Evolutionary conservation across 2,113 vertebrate species (phyloP), one percentile per base, ranked within the genome.

Genomic region (Clupea harengus): DNA sequence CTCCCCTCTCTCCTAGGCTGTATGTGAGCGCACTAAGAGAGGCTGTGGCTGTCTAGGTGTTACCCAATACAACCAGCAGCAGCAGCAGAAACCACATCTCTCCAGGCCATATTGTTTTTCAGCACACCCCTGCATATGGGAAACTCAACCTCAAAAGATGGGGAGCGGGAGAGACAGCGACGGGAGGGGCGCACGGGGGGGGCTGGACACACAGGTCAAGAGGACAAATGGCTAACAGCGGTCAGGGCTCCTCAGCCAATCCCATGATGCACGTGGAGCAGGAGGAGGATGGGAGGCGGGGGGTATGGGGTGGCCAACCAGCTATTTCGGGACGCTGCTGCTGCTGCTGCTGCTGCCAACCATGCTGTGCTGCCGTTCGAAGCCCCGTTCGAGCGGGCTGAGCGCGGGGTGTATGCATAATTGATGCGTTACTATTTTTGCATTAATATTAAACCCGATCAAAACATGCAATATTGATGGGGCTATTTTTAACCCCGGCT

Each of bases 341-440:
- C 60, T 25, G 22, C 3, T n/a, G 60, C n/a, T n/a, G 25, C 46
- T 7, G 20, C 45, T n/a, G 64, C n/a, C 52, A 57, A 87, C 32
- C 85, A 45, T n/a, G 25, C 46, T 7, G 22, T 28, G 15, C 45
- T 75, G n/a, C 47, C 9, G 8, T 11, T 49, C 39, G 39, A 39
- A 39, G 39, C 39, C 39, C 47, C 9, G 47, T 49, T 11, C 47
- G n/a, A n/a, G 39, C 39, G 39, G 39, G 39, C 39, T 39, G 2
- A 39, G 39, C 39, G 2, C 39, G 85, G 83, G 75, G 6, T 13
- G n/a, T 10, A 92, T 94, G 86, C 92, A 95, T 95, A 92, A 93
- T 94, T 94, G 83, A 95, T 93, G 90, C 44, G 91, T 92, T 93
- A 93, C 92, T 93, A 94, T 93, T 94, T 92, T 89, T 89, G 88